Conservation (phyloP, 2,797 vertebrate species). For the Neosilurus mollespiculum region DNA sequence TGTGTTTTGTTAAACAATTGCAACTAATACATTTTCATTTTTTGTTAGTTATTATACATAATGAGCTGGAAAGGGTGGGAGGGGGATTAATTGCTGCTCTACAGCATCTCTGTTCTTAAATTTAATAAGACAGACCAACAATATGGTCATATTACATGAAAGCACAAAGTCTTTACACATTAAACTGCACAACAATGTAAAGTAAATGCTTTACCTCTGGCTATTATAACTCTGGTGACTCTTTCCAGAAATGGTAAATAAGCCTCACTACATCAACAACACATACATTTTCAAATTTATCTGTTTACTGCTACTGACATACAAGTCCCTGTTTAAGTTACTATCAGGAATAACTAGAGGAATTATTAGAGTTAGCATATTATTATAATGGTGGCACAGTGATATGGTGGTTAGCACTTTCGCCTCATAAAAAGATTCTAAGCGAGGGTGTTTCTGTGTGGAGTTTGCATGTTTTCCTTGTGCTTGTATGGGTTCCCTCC, state of each 20-base stretch:
- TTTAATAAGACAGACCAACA: background rate
- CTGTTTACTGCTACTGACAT: background rate
- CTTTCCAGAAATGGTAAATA: background rate
- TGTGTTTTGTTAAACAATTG: background rate
- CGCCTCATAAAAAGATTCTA: no score
- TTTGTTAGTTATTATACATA: background rate
- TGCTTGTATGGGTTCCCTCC: no score
- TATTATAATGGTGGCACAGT: no score
- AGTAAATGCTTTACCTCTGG: background rate
- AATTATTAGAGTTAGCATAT: no score
- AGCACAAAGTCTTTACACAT: background rate
- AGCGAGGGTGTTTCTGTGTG: no score
- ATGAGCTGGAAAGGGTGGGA: background rate
- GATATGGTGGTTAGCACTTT: no score
- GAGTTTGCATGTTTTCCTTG: no score
- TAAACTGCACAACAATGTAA: background rate
- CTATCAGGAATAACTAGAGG: no score
- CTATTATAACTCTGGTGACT: background rate
- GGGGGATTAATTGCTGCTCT: background rate
- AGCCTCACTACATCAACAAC: background rate
- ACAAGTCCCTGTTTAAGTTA: background rate
- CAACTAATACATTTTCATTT: background rate
- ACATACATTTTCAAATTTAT: background rate
- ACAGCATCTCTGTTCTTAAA: background rate
- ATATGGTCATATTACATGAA: background rate